phyloP scores from a whole-genome alignment of 2,797 vertebrate genomes.

The Limosa lapponica region DNA sequence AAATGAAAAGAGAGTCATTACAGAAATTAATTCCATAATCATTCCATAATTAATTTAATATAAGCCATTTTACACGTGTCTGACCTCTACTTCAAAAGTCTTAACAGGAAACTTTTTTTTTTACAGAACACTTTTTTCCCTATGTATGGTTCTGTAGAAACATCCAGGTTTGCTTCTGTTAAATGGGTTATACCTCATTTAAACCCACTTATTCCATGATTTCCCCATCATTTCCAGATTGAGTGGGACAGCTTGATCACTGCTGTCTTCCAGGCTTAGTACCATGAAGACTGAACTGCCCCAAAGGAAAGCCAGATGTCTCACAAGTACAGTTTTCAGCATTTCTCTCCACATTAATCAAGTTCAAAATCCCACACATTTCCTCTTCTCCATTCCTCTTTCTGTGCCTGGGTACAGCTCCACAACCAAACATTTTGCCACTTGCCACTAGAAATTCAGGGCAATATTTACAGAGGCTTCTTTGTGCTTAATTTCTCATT shows the following conservation, averaged over 20 bases:
- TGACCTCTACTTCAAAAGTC: neutral
- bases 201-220: neutral
- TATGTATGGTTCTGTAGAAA: neutral
- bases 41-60: neutral
- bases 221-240: neutral
- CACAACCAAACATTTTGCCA: neutral
- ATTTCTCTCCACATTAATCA: neutral
- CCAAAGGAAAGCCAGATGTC: neutral
- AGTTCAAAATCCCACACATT: neutral
- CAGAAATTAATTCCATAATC: neutral
- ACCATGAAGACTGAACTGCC: neutral
- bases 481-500: neutral
- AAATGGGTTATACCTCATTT: neutral
- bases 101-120: neutral
- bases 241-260: neutral
- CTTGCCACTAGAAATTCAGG: neutral
- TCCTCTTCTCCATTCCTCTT: neutral
- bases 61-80: neutral
- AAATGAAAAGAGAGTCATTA: constrained; percentile 41
- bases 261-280: neutral
- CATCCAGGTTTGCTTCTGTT: neutral
- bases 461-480: neutral
- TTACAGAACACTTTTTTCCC: neutral
- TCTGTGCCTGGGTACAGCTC: neutral
- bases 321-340: neutral